Evolutionary conservation across 2,113 vertebrate genomes (phyloP).

Genomic region (Eubucco bourcierii): DNA sequence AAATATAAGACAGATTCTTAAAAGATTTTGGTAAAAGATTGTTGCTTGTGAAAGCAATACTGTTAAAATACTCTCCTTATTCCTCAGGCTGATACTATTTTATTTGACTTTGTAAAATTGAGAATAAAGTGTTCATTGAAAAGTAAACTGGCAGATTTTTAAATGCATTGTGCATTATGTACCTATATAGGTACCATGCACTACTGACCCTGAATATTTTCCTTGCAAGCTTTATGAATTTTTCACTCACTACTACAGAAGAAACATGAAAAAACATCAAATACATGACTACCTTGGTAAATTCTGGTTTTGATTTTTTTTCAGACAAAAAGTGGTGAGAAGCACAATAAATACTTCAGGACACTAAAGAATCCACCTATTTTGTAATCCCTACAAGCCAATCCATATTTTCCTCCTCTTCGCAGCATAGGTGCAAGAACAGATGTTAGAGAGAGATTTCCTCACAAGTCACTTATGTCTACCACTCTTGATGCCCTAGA

Average conservation of each 20-base stretch:
- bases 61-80: background rate
- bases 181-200: background rate
- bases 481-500: background rate
- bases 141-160: background rate
- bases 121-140: background rate
- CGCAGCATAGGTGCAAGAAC: background rate
- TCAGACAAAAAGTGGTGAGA: background rate
- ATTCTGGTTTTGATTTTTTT: background rate
- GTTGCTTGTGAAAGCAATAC: background rate
- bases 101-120: background rate
- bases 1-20: background rate
- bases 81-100: slow-evolving; percentile 1
- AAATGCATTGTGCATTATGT: background rate
- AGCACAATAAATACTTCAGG: background rate
- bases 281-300: background rate
- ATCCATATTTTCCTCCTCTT: background rate
- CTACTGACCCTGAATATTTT: slow-evolving; percentile 26
- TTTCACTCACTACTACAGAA: background rate
- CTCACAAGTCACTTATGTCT: background rate
- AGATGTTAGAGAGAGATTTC: background rate
- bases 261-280: background rate
- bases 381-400: background rate
- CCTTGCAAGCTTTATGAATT: slow-evolving; percentile 12
- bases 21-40: background rate
- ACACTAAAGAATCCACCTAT: background rate